Conservation (phyloP, 2,113 vertebrate species). For the Colinus virginianus region DNA sequence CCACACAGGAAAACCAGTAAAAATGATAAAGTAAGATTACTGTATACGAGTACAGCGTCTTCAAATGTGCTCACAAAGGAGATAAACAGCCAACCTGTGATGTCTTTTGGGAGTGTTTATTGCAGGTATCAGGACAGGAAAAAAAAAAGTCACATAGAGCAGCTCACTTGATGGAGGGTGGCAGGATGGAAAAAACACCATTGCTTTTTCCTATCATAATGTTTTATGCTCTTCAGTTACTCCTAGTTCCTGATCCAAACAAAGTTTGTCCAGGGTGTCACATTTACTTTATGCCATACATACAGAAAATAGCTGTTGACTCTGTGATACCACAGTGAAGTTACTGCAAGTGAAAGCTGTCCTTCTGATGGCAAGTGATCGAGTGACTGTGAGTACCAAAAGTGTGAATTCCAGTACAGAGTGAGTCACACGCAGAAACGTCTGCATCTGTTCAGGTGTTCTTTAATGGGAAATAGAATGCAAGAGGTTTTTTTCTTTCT, state of each 20-base stretch:
- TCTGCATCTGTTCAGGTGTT: neutral
- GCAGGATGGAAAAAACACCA: neutral
- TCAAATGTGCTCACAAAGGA: neutral
- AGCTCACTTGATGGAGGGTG: neutral
- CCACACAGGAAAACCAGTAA: neutral
- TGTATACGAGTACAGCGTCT: neutral
- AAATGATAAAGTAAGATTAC: slow-evolving; percentile 9
- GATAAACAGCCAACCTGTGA: neutral
- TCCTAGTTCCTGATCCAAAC: neutral
- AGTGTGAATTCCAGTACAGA: neutral
- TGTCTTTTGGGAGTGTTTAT: neutral
- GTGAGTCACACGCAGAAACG: neutral
- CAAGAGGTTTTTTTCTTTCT: neutral
- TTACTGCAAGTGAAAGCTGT: neutral
- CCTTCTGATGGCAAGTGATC: neutral
- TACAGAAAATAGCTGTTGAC: neutral
- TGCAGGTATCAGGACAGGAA: neutral
- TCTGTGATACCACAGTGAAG: accelerated
- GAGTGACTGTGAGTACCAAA: neutral
- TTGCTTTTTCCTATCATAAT: neutral
- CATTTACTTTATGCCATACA: neutral
- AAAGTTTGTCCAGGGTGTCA: neutral
- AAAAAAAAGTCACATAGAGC: neutral
- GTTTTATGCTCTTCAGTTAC: neutral
- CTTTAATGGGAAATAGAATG: neutral